These are phyloP conservation scores for Halesus radiatus DNA, from an alignment of 1,140 invertebrate species.

Conservation along the genomic window DNA sequence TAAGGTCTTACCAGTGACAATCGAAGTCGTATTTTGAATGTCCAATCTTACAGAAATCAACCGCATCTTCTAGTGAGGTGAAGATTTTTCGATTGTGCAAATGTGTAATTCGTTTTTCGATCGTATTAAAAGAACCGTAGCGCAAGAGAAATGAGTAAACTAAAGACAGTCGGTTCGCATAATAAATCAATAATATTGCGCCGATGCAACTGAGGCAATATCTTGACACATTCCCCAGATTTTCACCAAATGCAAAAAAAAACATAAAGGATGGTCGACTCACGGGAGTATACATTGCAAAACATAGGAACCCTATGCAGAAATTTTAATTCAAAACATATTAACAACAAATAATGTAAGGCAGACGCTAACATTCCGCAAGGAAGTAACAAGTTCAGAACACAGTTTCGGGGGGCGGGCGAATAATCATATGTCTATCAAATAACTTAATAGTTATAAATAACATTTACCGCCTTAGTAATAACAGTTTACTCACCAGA, in stretches of 20 bases:
- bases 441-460: neutral
- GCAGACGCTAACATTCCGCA: neutral
- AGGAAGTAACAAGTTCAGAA: neutral
- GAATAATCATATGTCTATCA: neutral
- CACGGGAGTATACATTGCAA: neutral
- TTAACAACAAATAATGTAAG: neutral
- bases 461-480: neutral
- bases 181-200: slow-evolving; percentile 47
- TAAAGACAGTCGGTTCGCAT: slow-evolving; percentile 3
- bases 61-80: too few relatives aligned
- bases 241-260: slow-evolving; percentile 8
- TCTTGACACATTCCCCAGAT: neutral
- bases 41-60: too few relatives aligned
- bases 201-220: slow-evolving; percentile 44
- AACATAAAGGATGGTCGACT: neutral
- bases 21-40: too few relatives aligned
- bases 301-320: neutral
- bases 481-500: slow-evolving; percentile 11
- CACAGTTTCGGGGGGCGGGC: neutral
- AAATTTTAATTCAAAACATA: slow-evolving; percentile 17
- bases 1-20: too few relatives aligned
- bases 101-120: too few relatives aligned
- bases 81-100: too few relatives aligned
- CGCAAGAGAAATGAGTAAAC: neutral
- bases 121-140: neutral